Evolutionary conservation across 2,797 vertebrate genomes (phyloP).

Genomic region (Pseudochirops corinnae): DNA sequence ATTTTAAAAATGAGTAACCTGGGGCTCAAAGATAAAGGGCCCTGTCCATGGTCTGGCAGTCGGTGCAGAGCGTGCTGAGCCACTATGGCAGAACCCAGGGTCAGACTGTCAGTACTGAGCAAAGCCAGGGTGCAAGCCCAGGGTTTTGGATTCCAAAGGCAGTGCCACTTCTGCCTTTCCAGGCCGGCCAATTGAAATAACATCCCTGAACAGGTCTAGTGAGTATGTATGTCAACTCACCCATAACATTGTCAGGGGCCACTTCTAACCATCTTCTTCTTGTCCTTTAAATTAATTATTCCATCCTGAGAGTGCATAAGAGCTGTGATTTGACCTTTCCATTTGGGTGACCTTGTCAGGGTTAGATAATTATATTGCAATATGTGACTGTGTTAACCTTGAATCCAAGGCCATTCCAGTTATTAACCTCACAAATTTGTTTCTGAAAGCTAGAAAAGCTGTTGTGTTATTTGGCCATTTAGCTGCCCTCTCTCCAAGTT

Average conservation of each 20-base stretch:
- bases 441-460: conserved; percentile 16
- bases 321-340: background rate
- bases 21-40: background rate
- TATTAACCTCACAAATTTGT: conserved; percentile 55
- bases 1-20: background rate
- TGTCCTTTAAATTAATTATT: conserved; percentile 37
- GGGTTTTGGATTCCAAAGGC: background rate
- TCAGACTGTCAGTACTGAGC: background rate
- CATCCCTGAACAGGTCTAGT: fast-evolving
- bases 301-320: background rate
- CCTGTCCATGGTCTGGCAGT: background rate
- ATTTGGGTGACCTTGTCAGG: background rate
- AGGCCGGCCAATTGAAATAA: fast-evolving
- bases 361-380: conserved; percentile 6
- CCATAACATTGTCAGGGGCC: background rate
- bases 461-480: conserved; percentile 29
- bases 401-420: conserved; percentile 18
- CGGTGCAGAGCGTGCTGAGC: background rate
- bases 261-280: background rate
- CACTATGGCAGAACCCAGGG: background rate
- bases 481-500: conserved; percentile 33
- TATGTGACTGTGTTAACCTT: conserved; percentile 24
- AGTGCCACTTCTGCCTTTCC: background rate
- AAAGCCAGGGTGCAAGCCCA: background rate
- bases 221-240: background rate